Conservation (phyloP, 2,888 invertebrate genomes). For the Allolobophora icterica region DNA sequence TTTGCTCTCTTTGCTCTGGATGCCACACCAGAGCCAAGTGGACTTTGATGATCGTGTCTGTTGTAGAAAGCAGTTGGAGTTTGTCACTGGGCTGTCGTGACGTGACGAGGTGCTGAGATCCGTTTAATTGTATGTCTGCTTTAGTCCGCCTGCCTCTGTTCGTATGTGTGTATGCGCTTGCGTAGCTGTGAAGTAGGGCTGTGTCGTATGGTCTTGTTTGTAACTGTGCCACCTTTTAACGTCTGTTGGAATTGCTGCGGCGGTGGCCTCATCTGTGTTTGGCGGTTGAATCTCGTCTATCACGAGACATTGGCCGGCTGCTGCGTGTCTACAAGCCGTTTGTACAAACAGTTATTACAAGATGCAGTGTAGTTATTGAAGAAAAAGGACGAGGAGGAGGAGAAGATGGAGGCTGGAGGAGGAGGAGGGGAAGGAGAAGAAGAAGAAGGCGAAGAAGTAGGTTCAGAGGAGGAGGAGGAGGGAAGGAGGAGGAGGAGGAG, state of each 20-base stretch:
- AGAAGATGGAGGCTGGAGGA: background rate
- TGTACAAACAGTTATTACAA: background rate
- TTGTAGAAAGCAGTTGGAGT: background rate
- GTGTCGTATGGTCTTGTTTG: background rate
- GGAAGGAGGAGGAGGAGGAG: background rate
- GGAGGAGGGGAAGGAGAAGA: background rate
- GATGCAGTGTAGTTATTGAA: background rate
- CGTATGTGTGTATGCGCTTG: background rate
- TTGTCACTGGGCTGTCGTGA: background rate
- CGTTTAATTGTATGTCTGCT: background rate
- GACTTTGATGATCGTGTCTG: background rate
- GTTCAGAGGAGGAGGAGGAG: background rate
- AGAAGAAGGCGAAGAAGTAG: no score
- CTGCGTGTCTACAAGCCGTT: background rate
- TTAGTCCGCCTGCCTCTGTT: background rate
- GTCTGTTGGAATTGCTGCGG: background rate
- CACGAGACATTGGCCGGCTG: background rate
- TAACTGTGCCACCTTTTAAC: background rate
- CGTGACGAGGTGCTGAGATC: background rate
- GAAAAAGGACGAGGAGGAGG: background rate
- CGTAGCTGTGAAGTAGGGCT: background rate
- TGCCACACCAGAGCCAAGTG: background rate
- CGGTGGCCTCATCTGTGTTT: background rate
- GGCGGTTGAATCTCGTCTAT: background rate
- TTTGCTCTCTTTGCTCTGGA: background rate